phyloP scores from a whole-genome alignment of 2,113 vertebrate species.

The Pionites leucogaster region DNA sequence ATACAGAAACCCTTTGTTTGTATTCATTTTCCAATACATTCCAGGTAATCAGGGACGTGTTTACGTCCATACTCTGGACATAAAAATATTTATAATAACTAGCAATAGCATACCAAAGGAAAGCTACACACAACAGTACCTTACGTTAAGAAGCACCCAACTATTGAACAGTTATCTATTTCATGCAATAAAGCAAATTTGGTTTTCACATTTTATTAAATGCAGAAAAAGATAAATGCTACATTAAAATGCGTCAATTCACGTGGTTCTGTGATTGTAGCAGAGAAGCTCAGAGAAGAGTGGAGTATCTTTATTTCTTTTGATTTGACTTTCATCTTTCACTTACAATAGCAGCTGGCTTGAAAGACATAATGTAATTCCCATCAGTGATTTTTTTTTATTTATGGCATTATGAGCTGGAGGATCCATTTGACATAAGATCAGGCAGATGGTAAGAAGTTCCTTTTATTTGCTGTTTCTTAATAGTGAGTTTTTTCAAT shows the following conservation, averaged over 20 bases:
- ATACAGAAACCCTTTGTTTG: background rate
- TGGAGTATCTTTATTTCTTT: background rate
- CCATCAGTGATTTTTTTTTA: background rate
- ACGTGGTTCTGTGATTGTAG: background rate
- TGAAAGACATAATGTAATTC: background rate
- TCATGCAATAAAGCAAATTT: background rate
- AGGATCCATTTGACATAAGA: background rate
- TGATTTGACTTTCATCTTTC: background rate
- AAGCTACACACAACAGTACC: background rate
- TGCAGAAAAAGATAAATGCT: background rate
- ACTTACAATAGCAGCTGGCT: background rate
- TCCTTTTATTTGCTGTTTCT: background rate
- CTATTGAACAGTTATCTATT: background rate
- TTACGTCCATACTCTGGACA: background rate
- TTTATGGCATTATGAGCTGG: background rate
- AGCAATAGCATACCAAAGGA: background rate
- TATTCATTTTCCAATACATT: slow-evolving; percentile 7
- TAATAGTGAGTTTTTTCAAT: background rate
- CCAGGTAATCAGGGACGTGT: background rate
- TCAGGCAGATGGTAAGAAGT: background rate
- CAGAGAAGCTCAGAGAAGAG: background rate
- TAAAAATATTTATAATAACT: background rate
- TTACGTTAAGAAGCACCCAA: background rate
- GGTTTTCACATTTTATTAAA: background rate
- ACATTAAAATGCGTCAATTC: background rate